phyloP scores from a whole-genome alignment of 2,888 invertebrate species.

The Perizoma affinitatum region DNA sequence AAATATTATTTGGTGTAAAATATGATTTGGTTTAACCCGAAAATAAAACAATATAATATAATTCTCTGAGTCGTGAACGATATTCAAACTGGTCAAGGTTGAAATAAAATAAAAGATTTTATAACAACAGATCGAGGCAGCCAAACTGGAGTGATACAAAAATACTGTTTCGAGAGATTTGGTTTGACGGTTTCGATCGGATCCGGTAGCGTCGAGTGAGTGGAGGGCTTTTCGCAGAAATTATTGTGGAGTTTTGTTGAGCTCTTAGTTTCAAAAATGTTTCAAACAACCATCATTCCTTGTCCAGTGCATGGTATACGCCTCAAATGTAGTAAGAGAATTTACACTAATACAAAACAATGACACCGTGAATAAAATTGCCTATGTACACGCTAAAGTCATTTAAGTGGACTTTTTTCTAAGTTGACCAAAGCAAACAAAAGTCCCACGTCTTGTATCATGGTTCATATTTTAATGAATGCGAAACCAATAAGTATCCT shows the following conservation, averaged over 20 bases:
- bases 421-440: too few species aligned
- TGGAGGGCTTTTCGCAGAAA: neutral
- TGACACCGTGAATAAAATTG: too few species aligned
- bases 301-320: too few species aligned
- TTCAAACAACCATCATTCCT: conserved; percentile 9
- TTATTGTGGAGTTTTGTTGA: conserved; percentile 1
- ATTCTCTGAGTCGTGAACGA: conserved; percentile 13
- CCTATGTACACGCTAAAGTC: too few species aligned
- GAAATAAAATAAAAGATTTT: conserved; percentile 8
- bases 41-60: conserved; percentile 3
- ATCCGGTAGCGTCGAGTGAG: conserved; percentile 6
- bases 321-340: too few species aligned
- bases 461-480: too few species aligned
- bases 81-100: conserved; percentile 10
- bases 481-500: too few species aligned
- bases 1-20: too few species aligned
- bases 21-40: neutral
- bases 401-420: too few species aligned
- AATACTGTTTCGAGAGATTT: conserved; percentile 9
- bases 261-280: conserved; percentile 2
- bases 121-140: conserved; percentile 12
- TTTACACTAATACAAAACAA: too few species aligned
- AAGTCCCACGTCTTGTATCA: too few species aligned
- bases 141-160: neutral
- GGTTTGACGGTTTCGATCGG: neutral